Evolutionary conservation across 2,888 invertebrate genomes (phyloP).

Genomic region (Lasiommata megera): DNA sequence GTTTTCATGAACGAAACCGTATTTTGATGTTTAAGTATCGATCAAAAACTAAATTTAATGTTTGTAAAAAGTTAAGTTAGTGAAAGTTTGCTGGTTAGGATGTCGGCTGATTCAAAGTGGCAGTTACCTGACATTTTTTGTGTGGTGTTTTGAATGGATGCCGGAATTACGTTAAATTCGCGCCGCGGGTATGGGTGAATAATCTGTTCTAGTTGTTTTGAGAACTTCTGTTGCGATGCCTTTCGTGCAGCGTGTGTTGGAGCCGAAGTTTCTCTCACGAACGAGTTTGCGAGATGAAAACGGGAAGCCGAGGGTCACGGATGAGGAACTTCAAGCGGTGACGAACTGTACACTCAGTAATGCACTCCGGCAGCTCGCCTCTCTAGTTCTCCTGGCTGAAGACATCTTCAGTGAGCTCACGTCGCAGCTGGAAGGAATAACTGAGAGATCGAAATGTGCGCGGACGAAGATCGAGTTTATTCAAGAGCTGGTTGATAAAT

Average conservation of each 20-base stretch:
- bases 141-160: slow-evolving; percentile 77
- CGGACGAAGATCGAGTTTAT: slow-evolving; percentile 86
- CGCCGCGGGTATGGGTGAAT: slow-evolving; percentile 70
- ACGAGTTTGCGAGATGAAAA: slow-evolving; percentile 82
- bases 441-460: slow-evolving; percentile 86
- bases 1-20: slow-evolving; percentile 26
- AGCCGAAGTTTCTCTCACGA: slow-evolving; percentile 90
- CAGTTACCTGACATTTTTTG: slow-evolving; percentile 82
- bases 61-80: slow-evolving; percentile 33
- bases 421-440: slow-evolving; percentile 86
- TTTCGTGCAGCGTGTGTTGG: slow-evolving; percentile 91
- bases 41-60: slow-evolving; percentile 40
- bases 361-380: slow-evolving; percentile 92
- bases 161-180: slow-evolving; percentile 74
- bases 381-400: slow-evolving; percentile 90
- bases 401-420: slow-evolving; percentile 93
- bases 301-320: slow-evolving; percentile 82
- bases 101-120: slow-evolving; percentile 81
- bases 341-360: slow-evolving; percentile 93
- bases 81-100: slow-evolving; percentile 74
- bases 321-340: slow-evolving; percentile 91
- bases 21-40: slow-evolving; percentile 34
- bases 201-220: slow-evolving; percentile 55
- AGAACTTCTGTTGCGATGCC: slow-evolving; percentile 85
- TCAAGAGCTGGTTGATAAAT: slow-evolving; percentile 85